Evolutionary conservation across 2,113 vertebrate genomes (phyloP).

Genomic region (Lichenostomus cassidix): DNA sequence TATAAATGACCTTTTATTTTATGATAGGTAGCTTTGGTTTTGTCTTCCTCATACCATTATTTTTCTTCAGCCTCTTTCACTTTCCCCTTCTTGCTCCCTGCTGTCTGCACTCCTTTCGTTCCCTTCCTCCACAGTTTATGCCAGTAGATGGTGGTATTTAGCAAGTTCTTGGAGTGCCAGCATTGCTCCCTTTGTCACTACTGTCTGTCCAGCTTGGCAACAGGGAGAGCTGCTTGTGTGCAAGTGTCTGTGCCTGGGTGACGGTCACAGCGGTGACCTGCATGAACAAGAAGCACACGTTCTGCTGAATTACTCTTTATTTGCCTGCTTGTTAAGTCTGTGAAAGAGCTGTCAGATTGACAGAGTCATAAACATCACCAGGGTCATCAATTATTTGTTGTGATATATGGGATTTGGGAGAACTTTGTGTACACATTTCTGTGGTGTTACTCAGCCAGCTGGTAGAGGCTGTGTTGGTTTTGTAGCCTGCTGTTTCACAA

Average conservation of each 20-base stretch:
- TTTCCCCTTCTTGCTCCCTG: not conserved
- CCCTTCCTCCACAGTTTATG: not conserved
- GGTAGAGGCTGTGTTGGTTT: not conserved
- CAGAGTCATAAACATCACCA: not conserved
- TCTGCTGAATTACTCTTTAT: not conserved
- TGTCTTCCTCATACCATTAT: not conserved
- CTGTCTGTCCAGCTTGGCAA: not conserved
- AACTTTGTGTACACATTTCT: not conserved
- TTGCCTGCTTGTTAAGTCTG: not conserved
- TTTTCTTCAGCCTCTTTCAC: not conserved
- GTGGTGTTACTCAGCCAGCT: not conserved
- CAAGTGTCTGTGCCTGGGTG: not conserved
- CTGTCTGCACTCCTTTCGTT: not conserved
- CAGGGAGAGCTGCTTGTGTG: not conserved
- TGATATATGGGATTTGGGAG: not conserved
- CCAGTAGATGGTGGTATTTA: slow-evolving; percentile 46
- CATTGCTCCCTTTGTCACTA: not conserved
- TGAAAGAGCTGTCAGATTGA: not conserved
- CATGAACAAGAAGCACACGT: not conserved
- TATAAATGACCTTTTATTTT: not conserved
- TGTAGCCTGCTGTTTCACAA: not conserved
- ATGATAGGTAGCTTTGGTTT: not conserved
- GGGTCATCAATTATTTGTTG: not conserved
- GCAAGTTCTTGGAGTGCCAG: not conserved
- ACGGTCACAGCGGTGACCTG: not conserved